phyloP scores from a whole-genome alignment of 2,113 vertebrate genomes.

The Corythornis madagascariensis region DNA sequence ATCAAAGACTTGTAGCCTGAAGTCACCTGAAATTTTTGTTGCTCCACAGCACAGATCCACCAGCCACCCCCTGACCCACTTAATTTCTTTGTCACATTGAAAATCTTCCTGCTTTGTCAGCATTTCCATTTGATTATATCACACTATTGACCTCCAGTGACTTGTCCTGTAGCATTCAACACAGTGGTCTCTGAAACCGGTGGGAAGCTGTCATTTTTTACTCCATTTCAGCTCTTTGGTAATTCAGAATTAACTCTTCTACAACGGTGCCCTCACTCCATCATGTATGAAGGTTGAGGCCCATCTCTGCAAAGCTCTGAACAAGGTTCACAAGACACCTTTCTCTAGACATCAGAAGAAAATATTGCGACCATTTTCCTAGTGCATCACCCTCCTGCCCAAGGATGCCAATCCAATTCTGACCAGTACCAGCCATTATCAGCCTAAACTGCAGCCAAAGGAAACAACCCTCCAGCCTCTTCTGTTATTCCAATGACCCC shows the following conservation, averaged over 20 bases:
- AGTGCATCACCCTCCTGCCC: not conserved
- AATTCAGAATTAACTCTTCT: not conserved
- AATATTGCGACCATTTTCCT: not conserved
- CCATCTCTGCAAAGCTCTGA: not conserved
- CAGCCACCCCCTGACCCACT: not conserved
- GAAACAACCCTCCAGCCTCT: not conserved
- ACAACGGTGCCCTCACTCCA: not conserved
- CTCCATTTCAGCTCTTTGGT: not conserved
- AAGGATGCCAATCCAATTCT: not conserved
- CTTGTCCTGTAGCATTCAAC: not conserved
- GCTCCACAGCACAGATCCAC: not conserved
- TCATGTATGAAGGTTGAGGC: not conserved
- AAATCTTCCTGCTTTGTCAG: not conserved
- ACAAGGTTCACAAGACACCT: accelerated
- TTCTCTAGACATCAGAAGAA: not conserved
- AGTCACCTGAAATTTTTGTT: not conserved
- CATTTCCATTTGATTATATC: not conserved
- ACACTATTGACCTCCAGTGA: not conserved
- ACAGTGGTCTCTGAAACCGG: not conserved
- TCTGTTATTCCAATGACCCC: accelerated
- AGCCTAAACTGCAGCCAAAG: not conserved
- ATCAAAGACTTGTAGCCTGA: not conserved
- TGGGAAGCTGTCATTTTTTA: not conserved
- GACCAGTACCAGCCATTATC: not conserved
- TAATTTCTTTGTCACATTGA: not conserved